These are phyloP conservation scores for Sarcophaga carnaria DNA, from an alignment of 2,888 invertebrate genomes.

Conservation along the genomic window DNA sequence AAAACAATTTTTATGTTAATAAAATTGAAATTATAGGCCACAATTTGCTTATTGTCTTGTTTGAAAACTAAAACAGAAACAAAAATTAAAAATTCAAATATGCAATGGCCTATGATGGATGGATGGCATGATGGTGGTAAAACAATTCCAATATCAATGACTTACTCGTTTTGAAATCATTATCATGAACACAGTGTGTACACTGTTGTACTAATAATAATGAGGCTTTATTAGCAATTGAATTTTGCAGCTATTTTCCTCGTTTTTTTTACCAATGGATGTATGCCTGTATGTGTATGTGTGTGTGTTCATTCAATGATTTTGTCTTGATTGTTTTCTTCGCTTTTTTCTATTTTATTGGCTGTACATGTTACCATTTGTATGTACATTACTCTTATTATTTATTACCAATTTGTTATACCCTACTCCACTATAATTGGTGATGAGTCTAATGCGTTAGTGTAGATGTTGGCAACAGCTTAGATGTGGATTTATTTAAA, in stretches of 20 bases:
- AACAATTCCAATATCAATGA: neutral
- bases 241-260: neutral
- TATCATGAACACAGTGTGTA: neutral
- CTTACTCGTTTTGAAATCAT: neutral
- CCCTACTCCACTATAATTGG: too few species aligned
- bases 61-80: neutral
- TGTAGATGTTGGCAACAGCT: too few species aligned
- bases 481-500: too few species aligned
- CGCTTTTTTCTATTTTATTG: neutral
- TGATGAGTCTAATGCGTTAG: too few species aligned
- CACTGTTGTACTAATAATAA: neutral
- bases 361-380: neutral
- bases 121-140: too few species aligned
- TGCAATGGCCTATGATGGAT: neutral
- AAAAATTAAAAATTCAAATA: neutral
- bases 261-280: neutral
- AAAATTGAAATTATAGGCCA: neutral
- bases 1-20: neutral
- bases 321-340: neutral
- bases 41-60: neutral
- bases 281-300: neutral
- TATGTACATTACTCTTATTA: neutral
- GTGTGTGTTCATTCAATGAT: neutral
- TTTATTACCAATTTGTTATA: conserved; percentile 18
- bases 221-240: neutral